Conservation (phyloP, 2,113 vertebrate genomes). For the Gavialis gangeticus region DNA sequence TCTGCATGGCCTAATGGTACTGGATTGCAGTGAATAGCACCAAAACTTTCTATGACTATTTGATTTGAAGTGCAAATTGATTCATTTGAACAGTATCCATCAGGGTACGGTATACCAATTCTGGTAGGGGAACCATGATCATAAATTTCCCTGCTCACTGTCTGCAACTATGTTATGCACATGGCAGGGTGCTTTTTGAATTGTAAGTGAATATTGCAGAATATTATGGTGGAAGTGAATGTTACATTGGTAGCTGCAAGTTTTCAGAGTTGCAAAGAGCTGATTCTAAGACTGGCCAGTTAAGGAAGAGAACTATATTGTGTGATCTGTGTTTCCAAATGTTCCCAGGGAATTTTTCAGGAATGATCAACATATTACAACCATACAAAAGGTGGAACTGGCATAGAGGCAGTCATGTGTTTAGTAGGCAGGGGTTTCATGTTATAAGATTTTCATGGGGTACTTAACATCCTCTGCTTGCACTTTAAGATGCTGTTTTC, state of each 20-base stretch:
- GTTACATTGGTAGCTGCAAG: accelerated
- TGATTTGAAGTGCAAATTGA: not conserved
- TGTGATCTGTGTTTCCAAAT: not conserved
- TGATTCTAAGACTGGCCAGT: not conserved
- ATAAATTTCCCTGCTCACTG: accelerated
- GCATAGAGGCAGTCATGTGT: not conserved
- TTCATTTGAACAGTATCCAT: not conserved
- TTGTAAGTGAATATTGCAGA: not conserved
- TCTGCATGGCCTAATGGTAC: not conserved
- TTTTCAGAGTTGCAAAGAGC: not conserved
- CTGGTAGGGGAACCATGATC: accelerated
- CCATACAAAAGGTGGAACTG: not conserved
- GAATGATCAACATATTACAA: not conserved
- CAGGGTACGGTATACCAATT: not conserved
- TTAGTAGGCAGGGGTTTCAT: not conserved
- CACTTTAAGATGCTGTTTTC: not conserved
- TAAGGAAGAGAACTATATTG: accelerated
- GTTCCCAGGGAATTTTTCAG: not conserved
- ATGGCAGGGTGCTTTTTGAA: not conserved
- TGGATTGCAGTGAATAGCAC: not conserved
- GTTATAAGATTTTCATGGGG: not conserved
- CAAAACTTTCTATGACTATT: not conserved
- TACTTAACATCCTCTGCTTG: not conserved
- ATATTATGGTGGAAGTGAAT: not conserved
- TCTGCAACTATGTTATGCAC: not conserved